Percentiles rank a stretch among this genome's conserved stretches.
These are phyloP conservation scores for Euschistus heros DNA, from an alignment of 1,140 invertebrate species.

Conservation along the genomic window DNA sequence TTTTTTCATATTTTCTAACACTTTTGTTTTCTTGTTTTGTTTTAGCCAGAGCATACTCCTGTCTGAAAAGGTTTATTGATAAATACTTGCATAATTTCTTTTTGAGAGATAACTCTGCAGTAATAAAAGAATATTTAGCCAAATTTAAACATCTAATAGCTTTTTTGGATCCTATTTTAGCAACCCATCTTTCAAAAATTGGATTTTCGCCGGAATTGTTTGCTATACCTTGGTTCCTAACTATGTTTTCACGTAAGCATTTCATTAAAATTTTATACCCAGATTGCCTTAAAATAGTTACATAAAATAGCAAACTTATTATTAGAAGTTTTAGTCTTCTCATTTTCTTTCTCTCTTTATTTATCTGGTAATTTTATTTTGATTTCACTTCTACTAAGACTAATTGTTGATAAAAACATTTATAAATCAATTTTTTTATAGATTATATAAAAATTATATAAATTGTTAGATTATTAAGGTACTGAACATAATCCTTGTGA, in stretches of 20 bases:
- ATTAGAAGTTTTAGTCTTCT: no score
- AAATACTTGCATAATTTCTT: slow-evolving; percentile 98
- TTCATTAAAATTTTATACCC: no score
- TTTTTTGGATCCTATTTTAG: slow-evolving; percentile 88
- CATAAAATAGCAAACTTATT: no score
- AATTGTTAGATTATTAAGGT: no score
- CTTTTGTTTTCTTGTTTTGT: slow-evolving; percentile 30
- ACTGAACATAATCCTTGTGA: no score
- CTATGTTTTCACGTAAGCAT: slow-evolving; percentile 95
- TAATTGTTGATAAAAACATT: no score
- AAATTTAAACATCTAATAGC: slow-evolving; percentile 94
- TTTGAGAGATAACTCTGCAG: slow-evolving; percentile 91
- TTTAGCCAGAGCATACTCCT: slow-evolving; percentile 85
- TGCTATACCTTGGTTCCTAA: slow-evolving; percentile 99
- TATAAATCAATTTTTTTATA: no score
- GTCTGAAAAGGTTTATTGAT: slow-evolving; percentile 85
- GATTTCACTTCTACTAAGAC: no score
- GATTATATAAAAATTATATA: no score
- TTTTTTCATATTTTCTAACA: slow-evolving; percentile 32
- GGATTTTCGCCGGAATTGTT: slow-evolving; percentile 96
- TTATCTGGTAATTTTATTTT: no score
- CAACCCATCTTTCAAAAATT: slow-evolving; percentile 83
- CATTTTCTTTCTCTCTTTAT: no score
- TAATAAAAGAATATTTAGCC: slow-evolving; percentile 95
- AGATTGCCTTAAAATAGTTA: no score